Conservation (phyloP, 2,797 vertebrate species). For the Tangara arthus region DNA sequence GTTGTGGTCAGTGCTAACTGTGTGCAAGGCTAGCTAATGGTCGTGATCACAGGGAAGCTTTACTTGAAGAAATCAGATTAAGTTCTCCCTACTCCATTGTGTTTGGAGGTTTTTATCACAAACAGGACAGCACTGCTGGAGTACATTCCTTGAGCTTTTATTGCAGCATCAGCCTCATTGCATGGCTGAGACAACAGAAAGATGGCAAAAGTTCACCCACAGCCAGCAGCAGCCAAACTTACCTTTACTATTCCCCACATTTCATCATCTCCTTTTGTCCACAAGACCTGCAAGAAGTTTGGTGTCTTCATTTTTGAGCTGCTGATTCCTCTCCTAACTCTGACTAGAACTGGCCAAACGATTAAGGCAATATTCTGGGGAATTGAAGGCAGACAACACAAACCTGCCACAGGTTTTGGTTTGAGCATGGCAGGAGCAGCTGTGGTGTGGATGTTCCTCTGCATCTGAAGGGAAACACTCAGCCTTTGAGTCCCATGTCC, state of each 20-base stretch:
- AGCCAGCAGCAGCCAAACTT: not conserved
- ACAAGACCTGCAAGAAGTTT: not conserved
- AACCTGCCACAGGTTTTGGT: not conserved
- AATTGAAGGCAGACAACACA: not conserved
- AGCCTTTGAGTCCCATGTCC: fast-evolving
- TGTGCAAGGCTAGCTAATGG: not conserved
- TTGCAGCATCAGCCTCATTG: not conserved
- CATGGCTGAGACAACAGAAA: not conserved
- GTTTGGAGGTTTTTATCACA: not conserved
- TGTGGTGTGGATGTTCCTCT: fast-evolving
- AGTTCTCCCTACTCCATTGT: not conserved
- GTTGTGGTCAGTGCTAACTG: not conserved
- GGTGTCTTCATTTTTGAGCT: not conserved
- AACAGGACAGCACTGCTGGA: not conserved
- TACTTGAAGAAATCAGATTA: not conserved
- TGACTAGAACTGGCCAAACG: fast-evolving
- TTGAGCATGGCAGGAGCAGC: not conserved
- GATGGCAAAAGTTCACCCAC: not conserved
- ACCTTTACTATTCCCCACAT: not conserved
- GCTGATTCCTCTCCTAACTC: not conserved
- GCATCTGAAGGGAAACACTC: not conserved
- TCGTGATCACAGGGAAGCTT: not conserved
- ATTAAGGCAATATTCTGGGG: not conserved
- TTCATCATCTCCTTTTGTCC: not conserved
- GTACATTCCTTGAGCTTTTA: not conserved